Evolutionary conservation across 2,113 vertebrate genomes (phyloP), one percentile per base, ranked within the genome.

Genomic region (Cyprinodon tularosa): DNA sequence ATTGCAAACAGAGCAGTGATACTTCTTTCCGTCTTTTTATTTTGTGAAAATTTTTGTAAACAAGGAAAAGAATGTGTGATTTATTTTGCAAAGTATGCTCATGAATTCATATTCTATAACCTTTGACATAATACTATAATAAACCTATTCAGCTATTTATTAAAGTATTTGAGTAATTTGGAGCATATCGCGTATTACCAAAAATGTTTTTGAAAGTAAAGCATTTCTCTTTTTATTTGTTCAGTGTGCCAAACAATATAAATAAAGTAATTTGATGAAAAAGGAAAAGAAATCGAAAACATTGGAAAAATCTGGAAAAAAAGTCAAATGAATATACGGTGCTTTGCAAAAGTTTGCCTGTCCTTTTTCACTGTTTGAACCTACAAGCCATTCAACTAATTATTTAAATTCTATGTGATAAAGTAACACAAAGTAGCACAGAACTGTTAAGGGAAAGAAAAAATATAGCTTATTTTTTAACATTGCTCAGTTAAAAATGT

Each of bases 31-130:
- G 94, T 94, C 93, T 84, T 88, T 93, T 90, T 92, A 14, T 93
- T 94, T 94, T 94, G 94, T 94, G 90, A 91, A 84, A 29, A 93
- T 91, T 93, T 95, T 89, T 90, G 91, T 87, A 84, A 91, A 90
- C 76, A 86, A 88, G 61, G 78, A 90, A 91, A 87, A 76, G 67
- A 93, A 77, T 82, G 66, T 91, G 90, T 93, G 91, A 91, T 87
- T 93, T 87, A 91, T 93, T 84, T 90, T 90, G 84, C 90, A 86
- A 74, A 67, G 88, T 90, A 80, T 92, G 84, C 86, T 91, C 90
- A 89, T 84, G 87, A 85, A 73, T 85, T 89, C 84, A 72, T 86
- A 87, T 93, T 93, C 93, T 88, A 92, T 82, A 87, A 89, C 82
- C 87, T 84, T 91, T 89, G 76, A 73, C 77, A 64, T 92, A 89